Percentiles rank a stretch among this genome's conserved stretches.
These are phyloP conservation scores for Puffinus mauretanicus DNA, from an alignment of 2,113 vertebrate genomes.

Conservation along the genomic window DNA sequence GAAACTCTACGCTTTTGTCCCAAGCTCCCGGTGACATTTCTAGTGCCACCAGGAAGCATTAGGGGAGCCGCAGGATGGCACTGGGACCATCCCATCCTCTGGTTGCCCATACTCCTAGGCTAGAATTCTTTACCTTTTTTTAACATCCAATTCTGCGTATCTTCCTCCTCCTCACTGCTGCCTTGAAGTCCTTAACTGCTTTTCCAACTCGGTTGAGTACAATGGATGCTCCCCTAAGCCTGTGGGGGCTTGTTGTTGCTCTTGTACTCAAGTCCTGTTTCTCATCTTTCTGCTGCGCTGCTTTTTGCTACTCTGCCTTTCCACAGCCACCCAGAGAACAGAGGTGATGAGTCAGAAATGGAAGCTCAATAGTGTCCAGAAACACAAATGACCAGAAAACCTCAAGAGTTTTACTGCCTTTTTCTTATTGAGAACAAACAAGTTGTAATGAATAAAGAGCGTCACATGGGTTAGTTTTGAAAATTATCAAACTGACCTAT, in stretches of 20 bases:
- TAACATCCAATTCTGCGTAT: not conserved
- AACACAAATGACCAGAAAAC: conserved; percentile 44
- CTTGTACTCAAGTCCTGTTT: not conserved
- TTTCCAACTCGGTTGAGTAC: not conserved
- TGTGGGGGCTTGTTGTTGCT: not conserved
- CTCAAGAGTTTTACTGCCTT: conserved; percentile 1
- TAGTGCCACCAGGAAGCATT: not conserved
- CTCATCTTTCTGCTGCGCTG: not conserved
- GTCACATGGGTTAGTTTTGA: not conserved
- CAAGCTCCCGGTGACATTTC: not conserved
- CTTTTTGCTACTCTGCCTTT: not conserved
- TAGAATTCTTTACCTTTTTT: not conserved
- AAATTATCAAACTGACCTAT: not conserved
- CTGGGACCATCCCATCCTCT: not conserved
- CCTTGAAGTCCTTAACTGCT: not conserved
- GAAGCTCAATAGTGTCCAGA: conserved; percentile 6
- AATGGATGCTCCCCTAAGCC: not conserved
- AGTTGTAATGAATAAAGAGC: not conserved
- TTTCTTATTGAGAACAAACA: conserved; percentile 6
- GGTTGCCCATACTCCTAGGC: not conserved
- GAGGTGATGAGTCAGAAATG: conserved; percentile 42
- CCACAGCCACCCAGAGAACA: not conserved
- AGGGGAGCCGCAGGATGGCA: not conserved
- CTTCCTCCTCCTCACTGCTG: not conserved
- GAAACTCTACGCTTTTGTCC: not conserved